Evolutionary conservation across 2,113 vertebrate species (phyloP).

Genomic region (Nematolebias whitei): DNA sequence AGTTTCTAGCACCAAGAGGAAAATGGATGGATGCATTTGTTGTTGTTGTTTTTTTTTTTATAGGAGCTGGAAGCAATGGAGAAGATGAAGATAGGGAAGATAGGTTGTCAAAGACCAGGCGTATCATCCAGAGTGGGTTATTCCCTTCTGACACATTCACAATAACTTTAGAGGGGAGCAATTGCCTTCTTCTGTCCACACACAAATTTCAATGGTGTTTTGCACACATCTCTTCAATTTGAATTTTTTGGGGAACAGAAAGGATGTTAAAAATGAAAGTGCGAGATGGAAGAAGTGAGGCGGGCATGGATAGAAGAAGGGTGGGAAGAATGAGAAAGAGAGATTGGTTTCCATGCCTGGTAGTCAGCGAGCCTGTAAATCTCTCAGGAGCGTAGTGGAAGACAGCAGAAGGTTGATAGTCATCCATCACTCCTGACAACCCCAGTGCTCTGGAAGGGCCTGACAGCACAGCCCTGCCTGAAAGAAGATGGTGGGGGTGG

Average conservation of each 20-base stretch:
- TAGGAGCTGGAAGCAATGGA: slow-evolving; percentile 48
- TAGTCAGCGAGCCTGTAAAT: slow-evolving; percentile 87
- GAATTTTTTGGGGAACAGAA: slow-evolving; percentile 49
- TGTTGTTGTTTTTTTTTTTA: slow-evolving; percentile 45
- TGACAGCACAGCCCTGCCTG: slow-evolving; percentile 86
- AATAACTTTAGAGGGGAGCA: slow-evolving; percentile 63
- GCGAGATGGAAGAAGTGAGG: slow-evolving; percentile 68
- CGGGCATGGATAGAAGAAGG: slow-evolving; percentile 69
- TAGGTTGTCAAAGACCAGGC: slow-evolving; percentile 64
- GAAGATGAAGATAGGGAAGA: slow-evolving; percentile 64
- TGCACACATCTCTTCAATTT: slow-evolving; percentile 71
- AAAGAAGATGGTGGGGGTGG: slow-evolving; percentile 32
- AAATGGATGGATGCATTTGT: slow-evolving; percentile 52
- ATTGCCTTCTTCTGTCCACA: slow-evolving; percentile 48
- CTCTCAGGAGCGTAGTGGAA: slow-evolving; percentile 87
- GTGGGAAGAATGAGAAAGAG: slow-evolving; percentile 75
- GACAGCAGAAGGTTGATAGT: slow-evolving; percentile 96
- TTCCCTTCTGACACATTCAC: slow-evolving; percentile 61
- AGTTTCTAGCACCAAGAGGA: slow-evolving; percentile 64
- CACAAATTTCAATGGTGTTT: slow-evolving; percentile 68
- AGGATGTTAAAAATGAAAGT: slow-evolving; percentile 66
- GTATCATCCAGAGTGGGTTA: slow-evolving; percentile 49
- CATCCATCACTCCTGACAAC: slow-evolving; percentile 97
- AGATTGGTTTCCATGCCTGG: slow-evolving; percentile 87
- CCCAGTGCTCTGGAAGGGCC: slow-evolving; percentile 89